These are phyloP conservation scores for Nicator chloris DNA, from an alignment of 2,113 vertebrate species.

Conservation along the genomic window DNA sequence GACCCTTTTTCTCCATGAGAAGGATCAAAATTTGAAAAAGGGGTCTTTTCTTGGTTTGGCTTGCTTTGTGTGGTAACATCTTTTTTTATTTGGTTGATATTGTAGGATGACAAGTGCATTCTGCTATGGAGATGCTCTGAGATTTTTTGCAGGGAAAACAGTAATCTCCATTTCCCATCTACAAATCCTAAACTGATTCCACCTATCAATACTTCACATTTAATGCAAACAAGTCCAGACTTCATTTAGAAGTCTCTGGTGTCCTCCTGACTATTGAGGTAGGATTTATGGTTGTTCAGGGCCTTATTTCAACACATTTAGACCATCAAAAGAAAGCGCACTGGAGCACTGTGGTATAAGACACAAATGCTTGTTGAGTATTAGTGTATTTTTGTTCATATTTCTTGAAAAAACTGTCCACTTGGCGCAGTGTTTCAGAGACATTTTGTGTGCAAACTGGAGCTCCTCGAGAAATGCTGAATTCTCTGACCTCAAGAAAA, in stretches of 20 bases:
- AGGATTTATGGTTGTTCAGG: not conserved
- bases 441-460: not conserved
- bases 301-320: not conserved
- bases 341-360: not conserved
- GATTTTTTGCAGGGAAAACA: not conserved
- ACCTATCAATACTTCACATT: not conserved
- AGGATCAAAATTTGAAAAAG: not conserved
- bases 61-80: not conserved
- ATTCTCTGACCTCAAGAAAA: not conserved
- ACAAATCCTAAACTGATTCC: not conserved
- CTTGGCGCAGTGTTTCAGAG: not conserved
- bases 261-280: not conserved
- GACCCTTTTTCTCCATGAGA: not conserved
- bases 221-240: not conserved
- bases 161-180: not conserved
- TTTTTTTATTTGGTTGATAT: not conserved
- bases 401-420: not conserved
- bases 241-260: not conserved
- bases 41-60: rapidly evolving
- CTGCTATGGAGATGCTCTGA: not conserved
- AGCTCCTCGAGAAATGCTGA: not conserved
- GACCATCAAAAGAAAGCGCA: not conserved
- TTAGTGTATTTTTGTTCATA: not conserved
- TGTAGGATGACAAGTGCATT: not conserved
- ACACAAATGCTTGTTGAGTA: not conserved